A percentile compares a stretch with the other conserved stretches of the same genome.
phyloP scores from a whole-genome alignment of 2,888 invertebrate genomes.

The Latrodectus hesperus region DNA sequence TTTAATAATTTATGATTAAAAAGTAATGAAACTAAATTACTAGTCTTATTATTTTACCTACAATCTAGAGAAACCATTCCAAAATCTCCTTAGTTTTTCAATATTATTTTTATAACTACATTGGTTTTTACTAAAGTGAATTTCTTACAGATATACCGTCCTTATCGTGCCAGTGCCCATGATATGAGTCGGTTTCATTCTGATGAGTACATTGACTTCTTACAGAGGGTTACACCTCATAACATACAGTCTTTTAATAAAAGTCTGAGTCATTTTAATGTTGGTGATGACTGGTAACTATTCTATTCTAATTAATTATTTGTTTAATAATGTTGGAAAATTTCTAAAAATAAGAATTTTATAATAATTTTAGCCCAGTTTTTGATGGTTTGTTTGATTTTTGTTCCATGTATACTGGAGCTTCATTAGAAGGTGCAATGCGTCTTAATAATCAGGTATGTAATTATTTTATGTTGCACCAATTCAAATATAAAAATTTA shows the following conservation, averaged over 20 bases:
- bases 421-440: constrained; percentile 96
- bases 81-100: not conserved
- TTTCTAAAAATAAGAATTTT: too few relatives aligned
- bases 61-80: not conserved
- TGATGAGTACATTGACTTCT: constrained; percentile 97
- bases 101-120: not conserved
- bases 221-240: constrained; percentile 95
- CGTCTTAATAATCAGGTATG: constrained; percentile 89
- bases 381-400: constrained; percentile 97
- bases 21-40: too few relatives aligned
- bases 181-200: constrained; percentile 99
- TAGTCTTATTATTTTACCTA: too few relatives aligned
- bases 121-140: not conserved
- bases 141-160: constrained; percentile 87
- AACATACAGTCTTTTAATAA: constrained; percentile 95
- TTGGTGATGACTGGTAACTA: constrained; percentile 87
- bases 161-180: constrained; percentile 93
- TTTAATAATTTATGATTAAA: not conserved
- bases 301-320: not conserved
- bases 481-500: not conserved
- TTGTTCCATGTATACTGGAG: constrained; percentile 97
- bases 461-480: not conserved
- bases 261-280: constrained; percentile 94
- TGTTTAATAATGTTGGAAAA: not conserved
- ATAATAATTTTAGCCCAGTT: constrained; percentile 76